Base-by-base conservation (phyloP, 2,797 vertebrate species). In the Champsocephalus esox region DNA sequence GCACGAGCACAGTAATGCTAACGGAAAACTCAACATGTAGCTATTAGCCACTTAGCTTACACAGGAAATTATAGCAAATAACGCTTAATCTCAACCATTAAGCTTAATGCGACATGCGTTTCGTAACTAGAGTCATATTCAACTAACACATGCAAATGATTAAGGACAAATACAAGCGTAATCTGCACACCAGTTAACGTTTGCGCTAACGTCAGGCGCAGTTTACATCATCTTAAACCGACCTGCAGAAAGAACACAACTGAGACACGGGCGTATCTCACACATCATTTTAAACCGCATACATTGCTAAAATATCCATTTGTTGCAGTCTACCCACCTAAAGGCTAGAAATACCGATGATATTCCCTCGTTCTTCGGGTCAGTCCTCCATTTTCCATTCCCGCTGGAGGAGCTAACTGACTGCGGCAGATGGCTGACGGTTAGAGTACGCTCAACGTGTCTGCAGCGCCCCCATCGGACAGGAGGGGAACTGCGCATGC, bases 301-400 rank as follows among this genome's bases (percentile, higher is more conserved):
- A 10, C 0, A 3, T 17, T 60, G 28, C 5, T 38, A 3, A 1
- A 41, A 11, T 14, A 28, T 16, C 19, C 9, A 17, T 19, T 21
- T 19, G 1, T 4, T 67, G 12, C 32, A 19, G 57, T 79, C 44
- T 44, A 92, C 91, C 85, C 85, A 94, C 93, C 88, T 81, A 88
- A 38, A 57, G 13, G 3, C 24, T 63, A 81, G 66, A 85, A 84
- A 90, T 83, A 70, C 54, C 60, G 80, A 83, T 49, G 70, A 68
- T 75, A 46, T 86, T 86, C 83, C 84, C 87, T 94, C 88, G 86
- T 24, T 77, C 64, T 73, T 81, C 81, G 79, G 34, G 57, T 88
- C 87, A 92, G 65, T 92, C 95, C 92, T 95, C 95, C 95, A 95
- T 96, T 95, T 96, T 95, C 94, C 93, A 75, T 90, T 92, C 93